Conservation (phyloP, 2,888 invertebrate species). For the Pogonocherus hispidulus region DNA sequence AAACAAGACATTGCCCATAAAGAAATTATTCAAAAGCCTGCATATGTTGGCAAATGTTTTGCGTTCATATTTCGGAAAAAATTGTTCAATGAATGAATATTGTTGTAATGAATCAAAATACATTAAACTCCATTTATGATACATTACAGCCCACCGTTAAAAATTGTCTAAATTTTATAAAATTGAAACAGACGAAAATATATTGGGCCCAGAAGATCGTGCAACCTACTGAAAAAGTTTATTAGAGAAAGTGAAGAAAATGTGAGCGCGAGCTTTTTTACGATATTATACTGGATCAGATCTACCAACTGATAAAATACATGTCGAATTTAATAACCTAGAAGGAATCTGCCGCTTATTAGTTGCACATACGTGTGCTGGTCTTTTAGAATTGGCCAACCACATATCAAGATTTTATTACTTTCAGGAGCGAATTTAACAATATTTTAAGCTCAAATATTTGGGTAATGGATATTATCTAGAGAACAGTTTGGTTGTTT, state of each 20-base stretch:
- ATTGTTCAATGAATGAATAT: not conserved
- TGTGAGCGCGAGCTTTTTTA: not conserved
- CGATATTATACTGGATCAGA: not conserved
- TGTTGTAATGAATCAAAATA: no score
- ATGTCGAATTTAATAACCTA: not conserved
- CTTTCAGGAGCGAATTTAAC: not conserved
- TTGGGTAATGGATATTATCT: not conserved
- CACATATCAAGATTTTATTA: not conserved
- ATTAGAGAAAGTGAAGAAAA: not conserved
- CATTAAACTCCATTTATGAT: not conserved
- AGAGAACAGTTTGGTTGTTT: not conserved
- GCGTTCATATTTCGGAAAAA: not conserved
- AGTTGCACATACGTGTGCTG: not conserved
- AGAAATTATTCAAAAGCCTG: not conserved
- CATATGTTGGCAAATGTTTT: not conserved
- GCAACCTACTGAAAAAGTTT: not conserved
- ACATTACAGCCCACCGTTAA: not conserved
- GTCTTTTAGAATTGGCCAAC: not conserved
- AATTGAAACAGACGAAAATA: not conserved
- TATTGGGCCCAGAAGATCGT: no score
- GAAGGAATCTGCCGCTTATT: not conserved
- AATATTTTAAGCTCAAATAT: not conserved
- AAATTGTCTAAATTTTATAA: not conserved
- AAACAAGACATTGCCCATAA: not conserved
- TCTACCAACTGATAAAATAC: not conserved